phyloP scores from a whole-genome alignment of 2,888 invertebrate species.

The Acrobasis suavella region DNA sequence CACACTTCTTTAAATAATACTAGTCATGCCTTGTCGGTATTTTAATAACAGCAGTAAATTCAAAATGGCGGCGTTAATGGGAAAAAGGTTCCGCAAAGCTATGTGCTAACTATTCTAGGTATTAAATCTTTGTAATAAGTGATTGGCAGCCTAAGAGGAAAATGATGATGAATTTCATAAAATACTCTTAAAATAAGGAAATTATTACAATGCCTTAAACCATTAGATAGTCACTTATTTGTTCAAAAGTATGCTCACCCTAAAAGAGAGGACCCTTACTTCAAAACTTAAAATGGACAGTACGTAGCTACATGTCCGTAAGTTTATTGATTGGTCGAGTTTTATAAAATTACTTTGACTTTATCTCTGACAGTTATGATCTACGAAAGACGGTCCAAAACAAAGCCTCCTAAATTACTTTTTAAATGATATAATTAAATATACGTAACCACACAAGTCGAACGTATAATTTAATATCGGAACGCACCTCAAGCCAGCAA shows the following conservation, averaged over 20 bases:
- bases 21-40: constrained; percentile 3
- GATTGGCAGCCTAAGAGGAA: neutral
- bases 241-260: no score
- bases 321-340: no score
- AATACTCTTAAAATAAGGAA: no score
- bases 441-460: constrained; percentile 50
- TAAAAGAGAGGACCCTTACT: no score
- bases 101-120: constrained; percentile 2
- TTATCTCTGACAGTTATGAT: constrained; percentile 7
- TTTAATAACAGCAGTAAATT: constrained; percentile 10
- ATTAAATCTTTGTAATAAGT: constrained; percentile 8
- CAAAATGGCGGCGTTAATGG: constrained; percentile 12
- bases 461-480: constrained; percentile 73
- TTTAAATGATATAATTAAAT: constrained; percentile 66
- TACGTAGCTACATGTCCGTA: no score
- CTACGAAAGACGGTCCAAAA: constrained; percentile 24
- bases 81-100: constrained; percentile 10
- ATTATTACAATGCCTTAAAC: no score
- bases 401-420: constrained; percentile 53
- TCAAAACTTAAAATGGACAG: no score
- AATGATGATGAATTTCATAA: neutral
- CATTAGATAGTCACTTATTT: no score
- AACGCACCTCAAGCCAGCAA: constrained; percentile 71
- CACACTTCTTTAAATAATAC: neutral
- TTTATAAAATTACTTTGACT: constrained; percentile 11